Evolutionary conservation across 2,888 invertebrate species (phyloP), one percentile per base, ranked within the genome.

Genomic region (Apamea crenata): DNA sequence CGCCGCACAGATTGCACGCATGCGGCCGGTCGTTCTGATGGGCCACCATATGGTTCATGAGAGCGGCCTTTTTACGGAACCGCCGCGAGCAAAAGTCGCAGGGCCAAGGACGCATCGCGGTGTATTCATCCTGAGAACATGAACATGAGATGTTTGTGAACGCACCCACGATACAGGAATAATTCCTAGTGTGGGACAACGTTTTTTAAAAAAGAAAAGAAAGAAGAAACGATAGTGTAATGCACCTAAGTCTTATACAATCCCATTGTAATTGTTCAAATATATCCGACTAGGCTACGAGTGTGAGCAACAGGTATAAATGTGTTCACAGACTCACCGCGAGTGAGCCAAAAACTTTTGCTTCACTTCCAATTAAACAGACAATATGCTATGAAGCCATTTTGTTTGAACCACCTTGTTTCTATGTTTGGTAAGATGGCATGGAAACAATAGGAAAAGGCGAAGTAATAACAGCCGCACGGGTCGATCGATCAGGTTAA

Each of bases 11-110:
- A 93, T 98, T 98, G 93, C 98, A 99, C 25, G 98, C 98, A 92
- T 98, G 98, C 5, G 98, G 98, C 16, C 98, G 97, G 94, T 98
- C 98, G 71, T 98, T 98, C 94, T 98, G 98, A 95, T 99, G 98
- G 0, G 98, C 98, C 12, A 98, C 98, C 98, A 99, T 98, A 93
- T 99, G 99, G 94, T 98, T 98, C 98, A 98, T 98, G 1, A 99
- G 96, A 83, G 98, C 98, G 8, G 98, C 98, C 92, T 98, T 98
- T 92, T 98, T 98, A 66, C 98, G 98, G 94, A 99, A 99, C 83
- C 98, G 97, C 0, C 98, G 97, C 83, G 98, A 98, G 93, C 99
- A 99, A 93, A 98, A 98, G 93, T 99, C 98, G 92, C 99, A 99
- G 0, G 99, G 98, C 97, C 98, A 98, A 0, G 98, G 99, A 8